A percentile compares a stretch with the other conserved stretches of the same genome.
Evolutionary conservation across 2,113 vertebrate species (phyloP).

Genomic region (Amazona guildingii): DNA sequence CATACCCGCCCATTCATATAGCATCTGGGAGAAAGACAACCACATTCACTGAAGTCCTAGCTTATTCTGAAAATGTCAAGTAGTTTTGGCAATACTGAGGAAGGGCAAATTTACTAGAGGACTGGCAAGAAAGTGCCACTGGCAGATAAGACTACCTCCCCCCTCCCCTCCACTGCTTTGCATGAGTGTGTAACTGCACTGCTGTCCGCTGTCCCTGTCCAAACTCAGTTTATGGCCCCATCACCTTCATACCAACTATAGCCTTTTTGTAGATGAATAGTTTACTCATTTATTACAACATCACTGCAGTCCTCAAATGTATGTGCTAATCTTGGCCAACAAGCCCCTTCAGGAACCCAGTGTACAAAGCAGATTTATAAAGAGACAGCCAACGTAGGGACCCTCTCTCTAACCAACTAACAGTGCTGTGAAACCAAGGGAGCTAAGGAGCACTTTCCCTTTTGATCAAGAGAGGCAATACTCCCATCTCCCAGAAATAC

Average conservation of each 20-base stretch:
- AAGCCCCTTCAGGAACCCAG: not conserved
- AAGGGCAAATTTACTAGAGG: not conserved
- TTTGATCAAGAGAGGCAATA: not conserved
- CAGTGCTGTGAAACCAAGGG: not conserved
- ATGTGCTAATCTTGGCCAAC: not conserved
- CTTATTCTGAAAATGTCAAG: not conserved
- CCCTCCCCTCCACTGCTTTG: not conserved
- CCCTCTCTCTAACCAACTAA: not conserved
- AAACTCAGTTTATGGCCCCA: not conserved
- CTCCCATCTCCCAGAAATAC: accelerated
- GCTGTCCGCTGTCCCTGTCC: not conserved
- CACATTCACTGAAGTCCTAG: not conserved
- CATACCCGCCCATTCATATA: not conserved
- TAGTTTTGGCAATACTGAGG: not conserved
- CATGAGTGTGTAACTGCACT: accelerated
- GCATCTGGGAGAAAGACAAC: not conserved
- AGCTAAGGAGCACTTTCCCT: not conserved
- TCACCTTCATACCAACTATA: accelerated
- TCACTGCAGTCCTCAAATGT: not conserved
- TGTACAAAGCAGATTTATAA: not conserved
- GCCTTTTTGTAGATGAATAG: not conserved
- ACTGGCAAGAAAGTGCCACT: not conserved
- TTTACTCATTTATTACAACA: accelerated
- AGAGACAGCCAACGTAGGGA: not conserved
- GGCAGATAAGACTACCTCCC: not conserved